Base-by-base conservation (phyloP, 2,888 invertebrate genomes). In the Papilio demoleus region DNA sequence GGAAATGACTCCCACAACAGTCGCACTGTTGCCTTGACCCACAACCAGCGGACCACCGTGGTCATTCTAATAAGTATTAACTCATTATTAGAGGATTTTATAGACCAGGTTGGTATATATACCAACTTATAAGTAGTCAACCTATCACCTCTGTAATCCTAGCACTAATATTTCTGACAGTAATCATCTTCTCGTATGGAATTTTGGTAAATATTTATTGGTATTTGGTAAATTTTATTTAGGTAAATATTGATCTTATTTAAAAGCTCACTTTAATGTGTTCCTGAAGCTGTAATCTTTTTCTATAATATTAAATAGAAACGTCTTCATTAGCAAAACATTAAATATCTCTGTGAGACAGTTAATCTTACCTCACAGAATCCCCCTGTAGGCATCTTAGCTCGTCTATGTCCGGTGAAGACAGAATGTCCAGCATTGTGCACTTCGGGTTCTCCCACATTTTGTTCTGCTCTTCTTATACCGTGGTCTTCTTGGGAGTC, bases 281-380 rank as follows among this genome's bases (percentile, higher is more conserved):
- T n/a, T n/a, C n/a, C n/a, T n/a, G n/a, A n/a, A n/a, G n/a, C n/a
- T n/a, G n/a, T n/a, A n/a, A n/a, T n/a, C n/a, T n/a, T n/a, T n/a
- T n/a, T n/a, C n/a, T n/a, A n/a, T n/a, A n/a, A n/a, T n/a, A n/a
- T n/a, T n/a, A n/a, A n/a, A n/a, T n/a, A n/a, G n/a, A n/a, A n/a
- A n/a, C n/a, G n/a, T n/a, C n/a, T n/a, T n/a, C n/a, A n/a, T n/a
- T n/a, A n/a, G n/a, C n/a, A n/a, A n/a, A n/a, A n/a, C n/a, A n/a
- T n/a, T n/a, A n/a, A n/a, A n/a, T n/a, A n/a, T n/a, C n/a, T n/a
- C n/a, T n/a, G n/a, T n/a, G n/a, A n/a, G n/a, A n/a, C n/a, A n/a
- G n/a, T n/a, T n/a, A n/a, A n/a, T 69, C 65, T 19, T 65, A 89
- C 91, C 85, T 92, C 88, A 76, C 91, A 92, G 72, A 92, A 92